Evolutionary conservation across 2,888 invertebrate species (phyloP).

Genomic region (Disparrhopalites patrizii): DNA sequence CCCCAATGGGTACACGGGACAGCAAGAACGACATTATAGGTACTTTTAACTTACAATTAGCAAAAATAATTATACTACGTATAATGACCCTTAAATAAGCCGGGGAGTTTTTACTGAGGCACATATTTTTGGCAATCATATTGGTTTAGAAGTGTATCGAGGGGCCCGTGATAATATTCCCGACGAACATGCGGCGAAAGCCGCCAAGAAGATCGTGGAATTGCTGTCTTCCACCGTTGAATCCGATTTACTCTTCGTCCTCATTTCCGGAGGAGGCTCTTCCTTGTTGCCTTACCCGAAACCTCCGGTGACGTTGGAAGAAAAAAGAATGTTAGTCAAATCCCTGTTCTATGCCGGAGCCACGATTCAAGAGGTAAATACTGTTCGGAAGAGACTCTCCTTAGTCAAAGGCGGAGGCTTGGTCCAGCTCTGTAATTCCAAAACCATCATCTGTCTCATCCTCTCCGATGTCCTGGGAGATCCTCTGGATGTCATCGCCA

Average conservation of each 20-base stretch:
- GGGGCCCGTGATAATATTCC: conserved; percentile 83
- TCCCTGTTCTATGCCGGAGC: conserved; percentile 72
- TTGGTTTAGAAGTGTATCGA: conserved; percentile 47
- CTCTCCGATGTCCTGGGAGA: conserved; percentile 91
- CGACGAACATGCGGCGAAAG: conserved; percentile 64
- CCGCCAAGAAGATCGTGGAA: conserved; percentile 66
- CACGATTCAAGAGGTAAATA: conserved; percentile 79
- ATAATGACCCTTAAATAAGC: too few species aligned
- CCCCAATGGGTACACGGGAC: conserved; percentile 61
- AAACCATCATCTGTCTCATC: conserved; percentile 69
- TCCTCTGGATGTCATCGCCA: conserved; percentile 83
- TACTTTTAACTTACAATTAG: conserved; percentile 5
- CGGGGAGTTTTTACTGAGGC: too few species aligned
- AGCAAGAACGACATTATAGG: conserved; percentile 31
- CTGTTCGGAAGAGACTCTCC: conserved; percentile 78
- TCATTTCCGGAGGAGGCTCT: conserved; percentile 90
- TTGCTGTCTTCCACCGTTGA: conserved; percentile 60
- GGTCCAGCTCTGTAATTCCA: conserved; percentile 63
- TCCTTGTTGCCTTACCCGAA: conserved; percentile 80
- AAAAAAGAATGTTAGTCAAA: conserved; percentile 69
- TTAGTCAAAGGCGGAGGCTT: conserved; percentile 75
- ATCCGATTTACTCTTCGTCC: conserved; percentile 73
- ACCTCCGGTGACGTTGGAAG: conserved; percentile 65
- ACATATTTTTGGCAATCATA: neutral
- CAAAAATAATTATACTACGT: too few species aligned